A percentile compares a stretch with the other conserved stretches of the same genome.
These are phyloP conservation scores for Xiphias gladius DNA, from an alignment of 2,113 vertebrate species.

Conservation along the genomic window DNA sequence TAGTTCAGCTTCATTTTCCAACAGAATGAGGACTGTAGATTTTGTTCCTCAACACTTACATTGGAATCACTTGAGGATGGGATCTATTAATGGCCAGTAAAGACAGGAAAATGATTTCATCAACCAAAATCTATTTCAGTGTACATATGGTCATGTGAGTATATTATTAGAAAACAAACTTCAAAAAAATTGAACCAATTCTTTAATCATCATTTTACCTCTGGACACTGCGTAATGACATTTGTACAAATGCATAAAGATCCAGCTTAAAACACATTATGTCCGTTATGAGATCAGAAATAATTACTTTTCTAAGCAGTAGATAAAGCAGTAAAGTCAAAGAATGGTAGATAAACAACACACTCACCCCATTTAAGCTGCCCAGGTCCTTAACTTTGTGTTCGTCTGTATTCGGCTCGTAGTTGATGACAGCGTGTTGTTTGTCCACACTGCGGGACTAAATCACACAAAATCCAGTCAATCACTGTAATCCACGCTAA, in stretches of 20 bases:
- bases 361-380: slow-evolving; percentile 94
- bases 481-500: slow-evolving; percentile 43
- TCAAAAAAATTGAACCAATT: no score
- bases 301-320: neutral
- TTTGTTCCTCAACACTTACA: neutral
- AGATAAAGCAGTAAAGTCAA: neutral
- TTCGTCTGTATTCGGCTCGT: slow-evolving; percentile 91
- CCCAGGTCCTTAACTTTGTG: slow-evolving; percentile 97
- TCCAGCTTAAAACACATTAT: no score
- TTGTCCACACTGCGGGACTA: slow-evolving; percentile 99
- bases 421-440: slow-evolving; percentile 98
- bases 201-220: neutral
- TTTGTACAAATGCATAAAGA: neutral
- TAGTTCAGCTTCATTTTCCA: no score
- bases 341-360: neutral
- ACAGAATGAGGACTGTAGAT: neutral
- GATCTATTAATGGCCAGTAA: neutral
- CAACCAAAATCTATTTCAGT: neutral
- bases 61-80: neutral
- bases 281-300: neutral
- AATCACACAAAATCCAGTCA: slow-evolving; percentile 66
- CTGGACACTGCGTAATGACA: neutral
- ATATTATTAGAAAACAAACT: neutral
- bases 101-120: neutral
- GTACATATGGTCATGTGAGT: neutral